Percentiles rank a stretch among this genome's conserved stretches.
Evolutionary conservation across 2,888 invertebrate species (phyloP).

Genomic region (Orchesella flavescens): DNA sequence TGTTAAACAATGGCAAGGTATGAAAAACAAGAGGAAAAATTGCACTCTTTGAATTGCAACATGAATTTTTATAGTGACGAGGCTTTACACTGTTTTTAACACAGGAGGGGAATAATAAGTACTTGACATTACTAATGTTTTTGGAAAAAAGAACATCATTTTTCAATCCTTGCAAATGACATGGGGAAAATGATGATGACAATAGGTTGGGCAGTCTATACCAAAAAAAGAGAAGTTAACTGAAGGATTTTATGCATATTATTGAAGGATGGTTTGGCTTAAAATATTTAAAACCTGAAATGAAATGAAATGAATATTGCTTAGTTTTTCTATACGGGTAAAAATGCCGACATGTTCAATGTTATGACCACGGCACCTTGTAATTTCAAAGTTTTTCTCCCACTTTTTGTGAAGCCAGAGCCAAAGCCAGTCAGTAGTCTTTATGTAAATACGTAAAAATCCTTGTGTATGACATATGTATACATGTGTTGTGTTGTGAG

Average conservation of each 20-base stretch:
- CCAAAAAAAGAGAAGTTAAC: slow-evolving; percentile 10
- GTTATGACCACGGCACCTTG: not conserved
- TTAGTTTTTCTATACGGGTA: not conserved
- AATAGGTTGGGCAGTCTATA: slow-evolving; percentile 35
- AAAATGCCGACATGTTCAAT: slow-evolving; percentile 55
- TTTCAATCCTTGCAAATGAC: slow-evolving; percentile 70
- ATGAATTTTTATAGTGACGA: slow-evolving; percentile 1
- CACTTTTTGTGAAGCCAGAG: not conserved
- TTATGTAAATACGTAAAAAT: slow-evolving; percentile 3
- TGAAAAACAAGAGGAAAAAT: not conserved
- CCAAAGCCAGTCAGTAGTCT: not conserved
- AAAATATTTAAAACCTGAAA: slow-evolving; percentile 11
- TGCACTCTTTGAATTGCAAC: not conserved
- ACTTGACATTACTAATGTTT: no score
- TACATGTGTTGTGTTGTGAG: not conserved
- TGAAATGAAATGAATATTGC: not conserved
- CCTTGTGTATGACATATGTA: not conserved
- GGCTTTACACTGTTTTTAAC: slow-evolving; percentile 69
- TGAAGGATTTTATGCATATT: slow-evolving; percentile 39
- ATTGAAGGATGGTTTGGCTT: slow-evolving; percentile 45
- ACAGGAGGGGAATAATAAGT: slow-evolving; percentile 47
- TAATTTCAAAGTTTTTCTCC: slow-evolving; percentile 5
- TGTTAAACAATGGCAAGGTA: not conserved
- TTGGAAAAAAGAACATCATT: slow-evolving; percentile 51
- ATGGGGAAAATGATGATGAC: slow-evolving; percentile 39